Evolutionary conservation across 2,797 vertebrate genomes (phyloP).

Genomic region (Acrossocheilus wenchowensis): DNA sequence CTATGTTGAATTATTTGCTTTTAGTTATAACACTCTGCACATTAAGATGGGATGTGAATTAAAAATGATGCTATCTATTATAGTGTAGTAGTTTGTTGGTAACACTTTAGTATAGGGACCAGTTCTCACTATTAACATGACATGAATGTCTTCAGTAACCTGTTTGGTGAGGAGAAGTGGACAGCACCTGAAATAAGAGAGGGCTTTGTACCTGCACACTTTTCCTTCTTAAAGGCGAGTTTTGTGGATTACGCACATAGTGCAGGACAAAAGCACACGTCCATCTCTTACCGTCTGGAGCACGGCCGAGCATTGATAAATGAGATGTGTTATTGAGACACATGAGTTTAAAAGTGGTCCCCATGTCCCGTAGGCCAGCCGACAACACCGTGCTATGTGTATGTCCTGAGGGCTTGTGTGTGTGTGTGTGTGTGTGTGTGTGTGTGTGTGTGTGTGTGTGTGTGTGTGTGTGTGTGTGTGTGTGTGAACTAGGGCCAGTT

Average conservation of each 20-base stretch:
- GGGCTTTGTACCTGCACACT: slow-evolving; percentile 26
- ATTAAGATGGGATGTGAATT: not conserved
- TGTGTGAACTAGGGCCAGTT: slow-evolving; percentile 48
- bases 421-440: slow-evolving; percentile 36
- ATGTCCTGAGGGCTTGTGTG: slow-evolving; percentile 47
- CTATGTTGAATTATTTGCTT: too few species aligned
- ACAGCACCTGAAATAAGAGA: slow-evolving; percentile 48
- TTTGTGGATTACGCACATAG: slow-evolving; percentile 47
- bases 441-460: slow-evolving; percentile 29
- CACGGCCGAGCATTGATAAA: slow-evolving; percentile 52
- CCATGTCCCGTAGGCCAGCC: slow-evolving; percentile 55
- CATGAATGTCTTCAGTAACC: slow-evolving; percentile 18
- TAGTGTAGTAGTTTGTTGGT: not conserved
- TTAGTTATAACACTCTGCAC: not conserved
- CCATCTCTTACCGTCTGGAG: slow-evolving; percentile 42
- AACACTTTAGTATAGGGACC: too few species aligned
- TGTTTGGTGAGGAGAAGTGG: slow-evolving; percentile 36
- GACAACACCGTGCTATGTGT: slow-evolving; percentile 58
- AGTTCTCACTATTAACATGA: not conserved
- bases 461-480: slow-evolving; percentile 32
- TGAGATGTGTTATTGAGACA: slow-evolving; percentile 51
- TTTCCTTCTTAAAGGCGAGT: slow-evolving; percentile 45
- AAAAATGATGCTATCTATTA: not conserved
- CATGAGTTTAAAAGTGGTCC: slow-evolving; percentile 61
- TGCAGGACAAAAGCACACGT: slow-evolving; percentile 49